Evolutionary conservation across 2,113 vertebrate species (phyloP).

Genomic region (Lota lota): DNA sequence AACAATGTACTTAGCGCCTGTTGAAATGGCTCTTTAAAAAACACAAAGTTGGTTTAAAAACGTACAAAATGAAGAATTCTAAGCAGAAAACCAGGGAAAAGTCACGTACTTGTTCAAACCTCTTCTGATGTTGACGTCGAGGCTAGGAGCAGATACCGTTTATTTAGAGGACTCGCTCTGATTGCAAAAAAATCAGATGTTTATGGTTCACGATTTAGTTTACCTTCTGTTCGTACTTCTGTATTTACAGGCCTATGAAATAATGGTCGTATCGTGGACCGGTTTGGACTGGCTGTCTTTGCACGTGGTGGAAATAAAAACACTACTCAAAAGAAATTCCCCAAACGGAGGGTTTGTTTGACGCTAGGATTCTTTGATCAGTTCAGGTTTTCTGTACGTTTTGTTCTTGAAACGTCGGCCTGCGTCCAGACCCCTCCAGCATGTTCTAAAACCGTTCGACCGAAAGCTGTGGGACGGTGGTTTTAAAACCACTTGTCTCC

Average conservation of each 20-base stretch:
- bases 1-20: conserved; percentile 47
- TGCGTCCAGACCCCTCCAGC: conserved; percentile 37
- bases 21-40: conserved; percentile 37
- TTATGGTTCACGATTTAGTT: conserved; percentile 5
- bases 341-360: conserved; percentile 7
- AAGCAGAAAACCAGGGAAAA: conserved; percentile 12
- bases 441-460: conserved; percentile 28
- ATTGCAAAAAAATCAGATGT: conserved; percentile 11
- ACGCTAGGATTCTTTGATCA: conserved; percentile 39
- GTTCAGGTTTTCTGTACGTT: conserved; percentile 30
- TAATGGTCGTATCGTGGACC: conserved; percentile 10
- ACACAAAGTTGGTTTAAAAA: neutral
- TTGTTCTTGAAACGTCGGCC: conserved; percentile 41
- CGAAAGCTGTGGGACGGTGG: conserved; percentile 25
- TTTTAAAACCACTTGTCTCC: conserved; percentile 38
- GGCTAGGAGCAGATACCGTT: conserved; percentile 5
- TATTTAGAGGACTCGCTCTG: conserved; percentile 1
- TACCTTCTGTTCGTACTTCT: conserved; percentile 1
- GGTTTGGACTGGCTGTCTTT: conserved; percentile 5
- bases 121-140: neutral
- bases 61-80: neutral
- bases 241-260: conserved; percentile 42
- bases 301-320: conserved; percentile 6
- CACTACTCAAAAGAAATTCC: conserved; percentile 21
- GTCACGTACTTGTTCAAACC: conserved; percentile 17